Evolutionary conservation across 2,113 vertebrate species (phyloP), one percentile per base, ranked within the genome.

Genomic region (Casuarius casuarius): DNA sequence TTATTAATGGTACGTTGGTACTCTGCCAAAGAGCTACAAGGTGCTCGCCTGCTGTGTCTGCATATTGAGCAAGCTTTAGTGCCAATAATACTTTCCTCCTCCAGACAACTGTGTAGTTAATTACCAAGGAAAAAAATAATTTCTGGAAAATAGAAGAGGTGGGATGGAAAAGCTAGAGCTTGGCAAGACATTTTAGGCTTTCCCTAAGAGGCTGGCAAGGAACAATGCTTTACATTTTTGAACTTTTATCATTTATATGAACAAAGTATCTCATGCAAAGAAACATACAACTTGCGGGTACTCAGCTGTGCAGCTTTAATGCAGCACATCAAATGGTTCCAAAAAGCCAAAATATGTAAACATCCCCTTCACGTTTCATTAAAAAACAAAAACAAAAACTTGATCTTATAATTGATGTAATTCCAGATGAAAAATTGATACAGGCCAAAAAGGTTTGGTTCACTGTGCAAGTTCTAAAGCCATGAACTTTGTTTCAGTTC

Each of bases 171-270:
- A 94, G 33, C 38, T 65, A 76, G 56, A 87, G n/a, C 59, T 93
- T 96, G 89, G 79, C 73, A 93, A 92, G 62, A 66, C 38, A 67
- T 87, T 92, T 89, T 79, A 91, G 51, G 63, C 35, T 94, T 93
- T 80, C 73, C 79, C 72, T 87, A 59, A 26, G 70, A 89, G 46
- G 46, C 71, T 49, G 35, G 63, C 70, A 89, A 68, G 46, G 38
- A 73, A 62, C n/a, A 81, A 56, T 49, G 22, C 61, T 82, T 93
- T 90, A 51, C 33, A 54, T 94, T 92, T 80, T 73, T 81, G 28
- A 93, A 85, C 73, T 71, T 93, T 48, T 87, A 31, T 75, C 8
- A 52, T 73, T 85, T 80, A 61, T 44, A 79, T 48, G 31, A 94
- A 81, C 56, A 94, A 75, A 92, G 90, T 18, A 51, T 25, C 49